Evolutionary conservation across 37 sponge, comb jelly and placozoan species (phyloP).

Genomic region (Diacarnus erythraeanus): DNA sequence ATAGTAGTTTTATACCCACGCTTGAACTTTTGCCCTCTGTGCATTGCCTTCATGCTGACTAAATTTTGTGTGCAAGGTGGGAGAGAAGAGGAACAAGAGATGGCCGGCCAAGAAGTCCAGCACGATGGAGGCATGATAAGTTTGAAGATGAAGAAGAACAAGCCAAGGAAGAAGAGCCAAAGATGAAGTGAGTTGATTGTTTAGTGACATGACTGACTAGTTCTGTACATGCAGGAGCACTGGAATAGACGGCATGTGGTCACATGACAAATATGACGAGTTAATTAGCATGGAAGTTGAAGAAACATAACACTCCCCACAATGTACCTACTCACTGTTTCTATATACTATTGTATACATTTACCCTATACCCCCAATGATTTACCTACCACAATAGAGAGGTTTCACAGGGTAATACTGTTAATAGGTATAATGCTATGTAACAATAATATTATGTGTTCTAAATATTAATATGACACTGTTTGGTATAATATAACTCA

Average conservation of each 20-base stretch:
- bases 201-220: no score
- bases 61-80: neutral
- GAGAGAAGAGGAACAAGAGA: conserved; percentile 27
- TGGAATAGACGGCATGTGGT: conserved; percentile 16
- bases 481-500: no score
- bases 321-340: no score
- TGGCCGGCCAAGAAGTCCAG: conserved; percentile 18
- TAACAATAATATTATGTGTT: no score
- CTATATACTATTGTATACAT: no score
- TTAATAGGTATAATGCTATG: no score
- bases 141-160: conserved; percentile 27
- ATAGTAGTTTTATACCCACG: no score
- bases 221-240: no score
- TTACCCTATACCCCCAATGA: no score
- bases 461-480: no score
- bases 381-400: no score
- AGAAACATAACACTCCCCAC: neutral
- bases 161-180: neutral
- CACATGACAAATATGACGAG: conserved; percentile 22
- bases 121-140: conserved; percentile 50
- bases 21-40: no score
- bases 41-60: neutral
- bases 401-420: neutral
- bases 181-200: neutral
- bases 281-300: neutral